Evolutionary conservation across 2,113 vertebrate species (phyloP).

Genomic region (Dryoscopus gambensis): DNA sequence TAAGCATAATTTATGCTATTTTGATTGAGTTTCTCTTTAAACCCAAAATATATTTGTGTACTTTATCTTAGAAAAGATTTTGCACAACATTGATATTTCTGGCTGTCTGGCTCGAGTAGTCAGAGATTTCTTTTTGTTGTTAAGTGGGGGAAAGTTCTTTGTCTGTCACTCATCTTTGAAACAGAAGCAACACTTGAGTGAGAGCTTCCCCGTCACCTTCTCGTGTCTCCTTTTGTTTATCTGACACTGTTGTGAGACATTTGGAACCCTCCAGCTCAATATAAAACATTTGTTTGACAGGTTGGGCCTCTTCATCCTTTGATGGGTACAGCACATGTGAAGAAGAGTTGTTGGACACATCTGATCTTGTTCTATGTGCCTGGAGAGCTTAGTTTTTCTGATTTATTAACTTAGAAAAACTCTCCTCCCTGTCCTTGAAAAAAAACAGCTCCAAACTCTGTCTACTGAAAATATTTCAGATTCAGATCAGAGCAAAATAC

Average conservation of each 20-base stretch:
- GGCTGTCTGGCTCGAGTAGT: neutral
- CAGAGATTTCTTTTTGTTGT: neutral
- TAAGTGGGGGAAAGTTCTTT: conserved; percentile 10
- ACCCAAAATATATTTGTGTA: neutral
- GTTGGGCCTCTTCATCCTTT: conserved; percentile 39
- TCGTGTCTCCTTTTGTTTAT: conserved; percentile 63
- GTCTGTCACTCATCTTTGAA: conserved; percentile 40
- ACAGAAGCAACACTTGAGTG: conserved; percentile 39
- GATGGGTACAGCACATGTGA: conserved; percentile 36
- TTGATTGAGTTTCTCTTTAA: neutral
- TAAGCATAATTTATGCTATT: neutral
- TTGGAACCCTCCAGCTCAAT: conserved; percentile 54
- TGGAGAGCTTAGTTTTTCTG: neutral
- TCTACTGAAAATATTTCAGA: neutral
- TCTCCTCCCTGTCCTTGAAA: neutral
- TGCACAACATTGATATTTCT: neutral
- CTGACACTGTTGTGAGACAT: conserved; percentile 63
- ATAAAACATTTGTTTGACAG: conserved; percentile 72
- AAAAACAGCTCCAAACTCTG: neutral
- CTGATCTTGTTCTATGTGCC: neutral
- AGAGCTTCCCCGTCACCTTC: conserved; percentile 52
- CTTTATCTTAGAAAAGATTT: neutral
- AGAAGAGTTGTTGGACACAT: neutral
- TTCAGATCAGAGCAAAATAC: neutral
- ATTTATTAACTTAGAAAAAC: neutral